Percentiles rank a stretch among this genome's conserved stretches.
These are phyloP conservation scores for Nemopilema nomurai DNA, from an alignment of 30 jellyfish, hydroid and myxozoan genomes.

Conservation along the genomic window DNA sequence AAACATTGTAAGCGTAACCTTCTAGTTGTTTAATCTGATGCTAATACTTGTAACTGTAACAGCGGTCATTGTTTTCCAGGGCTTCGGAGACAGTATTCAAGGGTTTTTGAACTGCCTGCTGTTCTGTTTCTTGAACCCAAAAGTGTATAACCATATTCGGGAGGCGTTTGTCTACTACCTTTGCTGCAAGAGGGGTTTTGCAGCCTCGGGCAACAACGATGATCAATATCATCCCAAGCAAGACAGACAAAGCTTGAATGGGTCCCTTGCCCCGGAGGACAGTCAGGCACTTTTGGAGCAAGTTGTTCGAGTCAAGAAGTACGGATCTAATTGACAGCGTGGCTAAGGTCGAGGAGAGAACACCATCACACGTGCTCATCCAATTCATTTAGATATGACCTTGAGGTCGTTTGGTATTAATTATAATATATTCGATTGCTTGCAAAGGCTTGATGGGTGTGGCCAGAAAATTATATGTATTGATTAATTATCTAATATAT, in stretches of 20 bases:
- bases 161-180: conserved; percentile 2
- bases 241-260: not conserved
- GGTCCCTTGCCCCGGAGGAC: not conserved
- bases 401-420: too few relatives aligned
- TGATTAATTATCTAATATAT: too few relatives aligned
- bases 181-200: conserved; percentile 16
- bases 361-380: too few relatives aligned
- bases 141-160: conserved; percentile 55
- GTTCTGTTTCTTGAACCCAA: conserved; percentile 84
- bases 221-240: not conserved
- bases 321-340: not conserved
- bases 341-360: not conserved
- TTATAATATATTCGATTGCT: too few relatives aligned
- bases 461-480: too few relatives aligned
- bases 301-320: not conserved
- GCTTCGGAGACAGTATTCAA: conserved; percentile 85
- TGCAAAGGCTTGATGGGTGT: too few relatives aligned
- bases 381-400: too few relatives aligned
- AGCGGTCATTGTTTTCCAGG: conserved; percentile 43
- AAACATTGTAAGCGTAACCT: not conserved
- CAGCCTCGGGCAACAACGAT: not conserved
- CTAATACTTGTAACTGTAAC: too few relatives aligned
- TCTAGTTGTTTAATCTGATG: too few relatives aligned
- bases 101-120: conserved; percentile 85
- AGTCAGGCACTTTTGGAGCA: not conserved